phyloP scores from a whole-genome alignment of 2,113 vertebrate genomes.

The Tachysurus vachellii region DNA sequence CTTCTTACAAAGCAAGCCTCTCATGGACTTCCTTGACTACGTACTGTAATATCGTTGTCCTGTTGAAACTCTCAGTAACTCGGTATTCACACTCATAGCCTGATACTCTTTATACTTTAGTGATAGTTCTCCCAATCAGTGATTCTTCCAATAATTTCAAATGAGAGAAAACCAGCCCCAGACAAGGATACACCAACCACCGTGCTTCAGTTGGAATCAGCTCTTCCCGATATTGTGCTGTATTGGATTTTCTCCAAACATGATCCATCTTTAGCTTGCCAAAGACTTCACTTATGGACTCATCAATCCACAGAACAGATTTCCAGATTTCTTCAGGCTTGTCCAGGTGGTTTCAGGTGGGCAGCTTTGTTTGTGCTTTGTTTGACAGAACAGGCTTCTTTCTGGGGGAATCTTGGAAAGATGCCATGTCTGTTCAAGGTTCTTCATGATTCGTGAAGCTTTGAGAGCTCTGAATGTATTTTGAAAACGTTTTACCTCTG shows the following conservation, averaged over 20 bases:
- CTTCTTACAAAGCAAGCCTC: neutral
- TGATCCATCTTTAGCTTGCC: neutral
- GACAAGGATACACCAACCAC: neutral
- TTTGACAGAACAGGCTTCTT: neutral
- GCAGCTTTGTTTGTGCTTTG: neutral
- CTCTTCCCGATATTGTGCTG: neutral
- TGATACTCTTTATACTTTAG: neutral
- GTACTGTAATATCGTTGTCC: neutral
- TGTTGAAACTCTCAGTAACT: neutral
- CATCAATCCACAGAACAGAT: neutral
- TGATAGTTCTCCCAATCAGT: neutral
- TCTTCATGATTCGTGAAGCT: neutral
- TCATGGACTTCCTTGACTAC: neutral
- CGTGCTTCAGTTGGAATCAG: neutral
- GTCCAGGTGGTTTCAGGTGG: neutral
- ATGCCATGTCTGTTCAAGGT: neutral
- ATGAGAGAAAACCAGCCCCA: neutral
- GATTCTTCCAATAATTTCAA: neutral
- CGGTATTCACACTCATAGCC: neutral
- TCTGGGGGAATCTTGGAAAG: neutral
- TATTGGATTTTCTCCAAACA: neutral
- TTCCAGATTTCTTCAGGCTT: neutral
- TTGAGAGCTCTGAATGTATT: neutral
- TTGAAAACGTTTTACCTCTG: neutral
- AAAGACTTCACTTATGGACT: neutral